Evolutionary conservation across 2,797 vertebrate genomes (phyloP), one percentile per base, ranked within the genome.

Genomic region (Varecia variegata): DNA sequence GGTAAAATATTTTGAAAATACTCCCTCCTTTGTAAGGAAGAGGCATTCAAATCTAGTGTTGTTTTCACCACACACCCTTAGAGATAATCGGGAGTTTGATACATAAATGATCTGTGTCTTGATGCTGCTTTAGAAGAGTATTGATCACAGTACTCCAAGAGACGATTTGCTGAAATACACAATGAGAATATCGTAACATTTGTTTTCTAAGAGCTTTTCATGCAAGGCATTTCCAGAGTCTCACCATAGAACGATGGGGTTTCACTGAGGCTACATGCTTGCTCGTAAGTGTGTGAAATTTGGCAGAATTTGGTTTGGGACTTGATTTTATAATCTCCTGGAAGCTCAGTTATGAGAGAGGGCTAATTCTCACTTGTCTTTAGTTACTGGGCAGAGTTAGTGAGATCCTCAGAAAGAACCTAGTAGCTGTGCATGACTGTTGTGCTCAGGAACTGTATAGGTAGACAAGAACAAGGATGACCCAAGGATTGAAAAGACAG

Each of bases 151-250:
- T 15, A 54, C 70, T 54, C 40, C 7, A 76, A 60, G 6, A 94
- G 12, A 8, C 35, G 25, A 35, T 74, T 94, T 10, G 11, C 4
- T 92, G 32, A 80, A 92, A 76, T 32, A 30, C 3, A 54, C 7
- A 68, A n/a, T 6, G 35, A 74, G 25, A 76, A 47, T 70, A 85
- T 43, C 47, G 1, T 40, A 54, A 30, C 4, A 81, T 65, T 88
- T 52, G 5, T 62, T 76, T 94, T 81, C 35, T 54, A 68, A 95
- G 9, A 95, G 25, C 5, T n/a, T 73, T n/a, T 18, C n/a, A 40
- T 21, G 30, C 4, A 58, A 67, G 4, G 1, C 5, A 4, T 47
- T 70, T 90, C 76, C 2, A 18, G n/a, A 74, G 13, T 2, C n/a
- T 43, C 10, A 43, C 60, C 76, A 65, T 23, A 58, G 12, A 40